Conservation (phyloP, 1,140 invertebrate species). For the Streblospio benedicti region DNA sequence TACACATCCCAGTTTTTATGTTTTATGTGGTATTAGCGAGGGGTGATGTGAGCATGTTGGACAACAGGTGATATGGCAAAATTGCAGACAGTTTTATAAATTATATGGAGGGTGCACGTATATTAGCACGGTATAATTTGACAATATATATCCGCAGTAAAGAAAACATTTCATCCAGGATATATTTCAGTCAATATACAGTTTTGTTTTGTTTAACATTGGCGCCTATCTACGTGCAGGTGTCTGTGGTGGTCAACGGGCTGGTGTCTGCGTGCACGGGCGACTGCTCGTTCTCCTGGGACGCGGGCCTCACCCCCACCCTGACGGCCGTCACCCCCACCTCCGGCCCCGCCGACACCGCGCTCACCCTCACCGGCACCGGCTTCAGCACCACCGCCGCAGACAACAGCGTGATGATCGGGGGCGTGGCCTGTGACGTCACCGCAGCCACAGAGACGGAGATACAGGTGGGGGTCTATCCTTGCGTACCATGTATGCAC, state of each 20-base stretch:
- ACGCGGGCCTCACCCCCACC: constrained; percentile 12
- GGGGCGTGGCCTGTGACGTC: constrained; percentile 20
- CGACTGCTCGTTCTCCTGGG: constrained; percentile 25
- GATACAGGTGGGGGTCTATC: neutral
- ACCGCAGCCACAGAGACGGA: constrained; percentile 12
- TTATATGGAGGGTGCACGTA: neutral
- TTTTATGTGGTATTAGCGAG: too few species aligned
- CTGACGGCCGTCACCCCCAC: constrained; percentile 17
- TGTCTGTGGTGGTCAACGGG: constrained; percentile 28
- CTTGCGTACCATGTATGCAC: too few species aligned
- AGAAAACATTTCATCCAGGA: too few species aligned
- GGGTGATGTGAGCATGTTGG: neutral
- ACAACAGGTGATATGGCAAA: neutral
- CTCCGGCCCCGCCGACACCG: neutral
- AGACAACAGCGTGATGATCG: constrained; percentile 26
- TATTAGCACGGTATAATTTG: too few species aligned
- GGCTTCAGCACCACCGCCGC: constrained; percentile 18
- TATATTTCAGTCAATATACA: too few species aligned
- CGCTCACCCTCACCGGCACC: constrained; percentile 24
- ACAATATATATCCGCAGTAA: too few species aligned
- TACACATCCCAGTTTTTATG: too few species aligned
- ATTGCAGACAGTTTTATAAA: neutral
- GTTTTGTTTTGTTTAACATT: too few species aligned
- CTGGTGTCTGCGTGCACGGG: constrained; percentile 25
- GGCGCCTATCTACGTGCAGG: constrained; percentile 18